These are phyloP conservation scores for Eclectus roratus DNA, from an alignment of 2,113 vertebrate genomes.

Conservation along the genomic window DNA sequence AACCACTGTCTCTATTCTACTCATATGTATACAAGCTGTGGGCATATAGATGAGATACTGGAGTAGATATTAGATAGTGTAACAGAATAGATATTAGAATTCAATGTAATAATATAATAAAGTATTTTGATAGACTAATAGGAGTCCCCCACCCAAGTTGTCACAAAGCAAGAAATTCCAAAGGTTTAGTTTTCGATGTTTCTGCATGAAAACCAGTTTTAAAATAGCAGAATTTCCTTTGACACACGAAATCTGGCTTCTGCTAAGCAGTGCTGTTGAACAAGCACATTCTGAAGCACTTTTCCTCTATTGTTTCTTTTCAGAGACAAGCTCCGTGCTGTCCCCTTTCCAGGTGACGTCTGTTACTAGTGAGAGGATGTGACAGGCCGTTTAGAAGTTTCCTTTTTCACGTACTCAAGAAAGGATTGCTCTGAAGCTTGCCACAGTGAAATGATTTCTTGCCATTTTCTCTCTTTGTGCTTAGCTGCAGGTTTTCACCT, in stretches of 20 bases:
- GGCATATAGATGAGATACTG: not conserved
- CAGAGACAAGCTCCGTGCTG: not conserved
- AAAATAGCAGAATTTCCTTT: constrained; percentile 31
- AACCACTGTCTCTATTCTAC: not conserved
- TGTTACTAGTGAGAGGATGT: not conserved
- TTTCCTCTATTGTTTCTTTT: constrained; percentile 27
- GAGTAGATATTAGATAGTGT: not conserved
- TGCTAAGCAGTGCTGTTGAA: not conserved
- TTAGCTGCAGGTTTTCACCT: constrained; percentile 39
- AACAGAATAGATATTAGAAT: not conserved
- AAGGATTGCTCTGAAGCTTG: not conserved
- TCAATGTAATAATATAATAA: not conserved
- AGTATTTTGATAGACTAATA: not conserved
- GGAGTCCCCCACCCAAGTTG: not conserved
- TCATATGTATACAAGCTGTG: not conserved
- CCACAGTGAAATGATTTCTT: not conserved
- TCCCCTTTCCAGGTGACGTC: not conserved
- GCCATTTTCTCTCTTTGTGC: constrained; percentile 14
- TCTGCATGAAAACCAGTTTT: not conserved
- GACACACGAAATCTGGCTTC: not conserved
- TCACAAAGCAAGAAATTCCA: not conserved
- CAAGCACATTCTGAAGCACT: not conserved
- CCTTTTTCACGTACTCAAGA: not conserved
- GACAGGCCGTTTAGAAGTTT: constrained; percentile 27
- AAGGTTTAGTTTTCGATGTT: not conserved